These are phyloP conservation scores for Philereme vetulata DNA, from an alignment of 2,888 invertebrate species.

Conservation along the genomic window DNA sequence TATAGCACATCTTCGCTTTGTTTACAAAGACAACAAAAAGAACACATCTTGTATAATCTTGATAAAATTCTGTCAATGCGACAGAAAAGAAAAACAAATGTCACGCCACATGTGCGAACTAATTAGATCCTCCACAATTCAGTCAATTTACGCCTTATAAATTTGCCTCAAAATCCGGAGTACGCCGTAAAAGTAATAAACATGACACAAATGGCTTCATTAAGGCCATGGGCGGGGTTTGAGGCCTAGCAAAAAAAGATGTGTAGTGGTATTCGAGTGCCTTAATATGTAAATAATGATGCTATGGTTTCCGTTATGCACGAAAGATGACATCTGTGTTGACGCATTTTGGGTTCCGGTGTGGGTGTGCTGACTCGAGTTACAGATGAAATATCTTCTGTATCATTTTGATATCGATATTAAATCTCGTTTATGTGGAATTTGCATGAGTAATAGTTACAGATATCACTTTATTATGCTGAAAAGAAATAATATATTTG, in stretches of 20 bases:
- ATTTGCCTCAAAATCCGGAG: constrained; percentile 76
- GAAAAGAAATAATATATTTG: neutral
- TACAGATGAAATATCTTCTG: constrained; percentile 20
- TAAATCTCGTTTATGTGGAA: constrained; percentile 14
- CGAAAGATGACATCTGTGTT: constrained; percentile 68
- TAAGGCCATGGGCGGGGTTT: constrained; percentile 72
- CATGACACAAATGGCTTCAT: constrained; percentile 81
- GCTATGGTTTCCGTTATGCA: constrained; percentile 70
- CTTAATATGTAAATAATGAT: constrained; percentile 81
- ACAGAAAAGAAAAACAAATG: constrained; percentile 8
- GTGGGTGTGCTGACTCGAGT: constrained; percentile 47
- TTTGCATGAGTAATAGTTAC: constrained; percentile 15
- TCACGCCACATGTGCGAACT: constrained; percentile 54
- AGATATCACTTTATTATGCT: neutral
- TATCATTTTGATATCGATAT: constrained; percentile 14
- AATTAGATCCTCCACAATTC: constrained; percentile 68
- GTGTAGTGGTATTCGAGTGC: constrained; percentile 56
- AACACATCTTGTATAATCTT: constrained; percentile 7
- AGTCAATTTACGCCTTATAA: constrained; percentile 80
- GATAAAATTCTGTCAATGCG: constrained; percentile 11
- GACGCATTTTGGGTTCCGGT: constrained; percentile 63
- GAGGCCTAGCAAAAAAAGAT: constrained; percentile 72
- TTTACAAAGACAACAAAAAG: constrained; percentile 2
- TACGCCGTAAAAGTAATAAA: constrained; percentile 80
- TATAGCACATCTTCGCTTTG: constrained; percentile 2